Evolutionary conservation across 2,888 invertebrate genomes (phyloP).

Genomic region (Acanthosepion pharaonis): DNA sequence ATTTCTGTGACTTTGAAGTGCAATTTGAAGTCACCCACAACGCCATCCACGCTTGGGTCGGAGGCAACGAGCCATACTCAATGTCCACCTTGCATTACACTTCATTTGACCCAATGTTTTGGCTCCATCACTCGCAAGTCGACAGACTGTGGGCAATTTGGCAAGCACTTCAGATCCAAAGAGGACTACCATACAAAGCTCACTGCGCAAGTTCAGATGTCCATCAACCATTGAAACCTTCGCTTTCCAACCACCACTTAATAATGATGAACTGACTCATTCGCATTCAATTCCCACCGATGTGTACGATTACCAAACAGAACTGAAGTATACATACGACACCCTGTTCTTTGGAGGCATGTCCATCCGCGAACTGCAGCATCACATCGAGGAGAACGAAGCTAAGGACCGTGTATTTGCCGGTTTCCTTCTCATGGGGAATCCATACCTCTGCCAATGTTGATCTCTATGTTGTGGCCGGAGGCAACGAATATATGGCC

Average conservation of each 20-base stretch:
- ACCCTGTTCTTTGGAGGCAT: slow-evolving; percentile 54
- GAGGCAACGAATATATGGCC: not conserved
- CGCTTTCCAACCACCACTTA: slow-evolving; percentile 54
- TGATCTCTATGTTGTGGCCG: slow-evolving; percentile 45
- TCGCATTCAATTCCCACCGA: slow-evolving; percentile 52
- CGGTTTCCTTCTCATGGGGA: slow-evolving; percentile 53
- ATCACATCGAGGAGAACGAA: slow-evolving; percentile 50
- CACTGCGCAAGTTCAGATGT: slow-evolving; percentile 55
- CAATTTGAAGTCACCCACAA: slow-evolving; percentile 56
- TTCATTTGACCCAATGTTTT: slow-evolving; percentile 52
- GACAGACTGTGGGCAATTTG: slow-evolving; percentile 53
- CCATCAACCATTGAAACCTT: slow-evolving; percentile 54
- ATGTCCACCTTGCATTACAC: slow-evolving; percentile 52
- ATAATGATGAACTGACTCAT: slow-evolving; percentile 54
- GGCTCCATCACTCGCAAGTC: slow-evolving; percentile 51
- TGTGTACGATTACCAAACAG: slow-evolving; percentile 55
- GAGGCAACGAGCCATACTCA: slow-evolving; percentile 49
- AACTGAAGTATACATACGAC: slow-evolving; percentile 55
- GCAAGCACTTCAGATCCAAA: slow-evolving; percentile 53
- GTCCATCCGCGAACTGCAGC: slow-evolving; percentile 52
- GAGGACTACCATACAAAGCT: slow-evolving; percentile 53
- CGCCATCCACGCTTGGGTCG: slow-evolving; percentile 50
- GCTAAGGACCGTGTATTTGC: slow-evolving; percentile 52
- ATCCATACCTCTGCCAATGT: slow-evolving; percentile 52
- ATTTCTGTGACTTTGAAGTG: slow-evolving; percentile 57